Evolutionary conservation across 2,113 vertebrate species (phyloP), one percentile per base, ranked within the genome.

Genomic region (Corynorhinus townsendii): DNA sequence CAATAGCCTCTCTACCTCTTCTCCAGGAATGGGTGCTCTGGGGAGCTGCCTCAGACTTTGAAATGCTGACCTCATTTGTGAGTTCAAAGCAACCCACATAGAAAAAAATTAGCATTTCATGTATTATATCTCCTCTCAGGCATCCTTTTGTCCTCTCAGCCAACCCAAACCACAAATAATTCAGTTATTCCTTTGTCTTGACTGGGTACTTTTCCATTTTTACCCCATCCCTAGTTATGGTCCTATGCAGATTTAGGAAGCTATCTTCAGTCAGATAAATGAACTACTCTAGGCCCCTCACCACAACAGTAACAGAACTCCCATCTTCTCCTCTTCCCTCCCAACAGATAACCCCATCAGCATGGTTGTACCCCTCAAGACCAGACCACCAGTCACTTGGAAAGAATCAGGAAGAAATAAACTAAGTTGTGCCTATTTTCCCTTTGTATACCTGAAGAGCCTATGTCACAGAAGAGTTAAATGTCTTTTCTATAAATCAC

Each of bases 51-150:
- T 73, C 20, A n/a, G 54, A 87, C 52, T 90, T 87, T 89, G 35
- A 89, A 77, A 93, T 2, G 3, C 28, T 72, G 26, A 91, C 90
- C 45, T 79, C 28, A 35, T 62, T 93, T 96, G 79, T 52, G 22
- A 96, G 95, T 92, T 86, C 87, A 88, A 52, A 92, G n/a, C 12
- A 94, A 85, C 33, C 43, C 76, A 89, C 16, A 35, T 87, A 87
- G 66, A n/a, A 87, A 96, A 94, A 54, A 1, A 49, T 30, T 93
- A 75, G n/a, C 22, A 52, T 80, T 38, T 8, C 84, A 93, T 79
- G 93, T 40, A 59, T 79, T 83, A 71, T 49, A 88, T 93, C 30
- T 49, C 30, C 20, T 82, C 59, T 59, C 43, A 76, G 56, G 33
- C 28, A 69, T 52, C 56, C 35, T 76, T 83, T 87, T 35, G 47